Percentiles rank a stretch among this genome's conserved stretches.
Evolutionary conservation across 2,113 vertebrate genomes (phyloP).

Genomic region (Chamaetylas fuelleborni): DNA sequence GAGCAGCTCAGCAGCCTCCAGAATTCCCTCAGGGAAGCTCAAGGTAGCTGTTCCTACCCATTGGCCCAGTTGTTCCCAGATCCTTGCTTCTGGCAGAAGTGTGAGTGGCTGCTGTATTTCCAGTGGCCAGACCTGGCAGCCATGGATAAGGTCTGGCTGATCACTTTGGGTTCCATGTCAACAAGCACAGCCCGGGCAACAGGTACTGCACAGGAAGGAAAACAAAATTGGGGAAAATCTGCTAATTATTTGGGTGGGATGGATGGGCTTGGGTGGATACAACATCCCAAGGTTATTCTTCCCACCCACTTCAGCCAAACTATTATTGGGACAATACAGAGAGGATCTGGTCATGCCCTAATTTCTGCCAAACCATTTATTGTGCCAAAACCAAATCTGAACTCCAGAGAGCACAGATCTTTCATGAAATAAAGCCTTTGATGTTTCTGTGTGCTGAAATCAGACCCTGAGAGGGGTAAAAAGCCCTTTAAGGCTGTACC

Average conservation of each 20-base stretch:
- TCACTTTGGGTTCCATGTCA: conserved; percentile 98
- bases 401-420: not conserved
- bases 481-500: conserved; percentile 63
- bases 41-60: conserved; percentile 77
- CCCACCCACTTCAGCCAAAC: not conserved
- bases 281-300: fast-evolving
- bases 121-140: conserved; percentile 82
- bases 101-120: conserved; percentile 78
- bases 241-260: not conserved
- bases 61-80: conserved; percentile 99
- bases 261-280: not conserved
- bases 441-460: not conserved
- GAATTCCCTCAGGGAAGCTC: not conserved
- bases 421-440: not conserved
- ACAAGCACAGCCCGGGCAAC: conserved; percentile 86
- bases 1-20: not conserved
- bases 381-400: not conserved
- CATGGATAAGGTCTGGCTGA: conserved; percentile 80
- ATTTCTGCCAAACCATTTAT: not conserved
- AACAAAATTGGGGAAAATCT: not conserved
- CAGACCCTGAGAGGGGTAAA: not conserved
- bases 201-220: conserved; percentile 61
- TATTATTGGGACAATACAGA: not conserved
- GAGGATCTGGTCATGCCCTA: not conserved
- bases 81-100: conserved; percentile 93